Evolutionary conservation across 2,888 invertebrate genomes (phyloP).

Genomic region (Dynastes tityus): DNA sequence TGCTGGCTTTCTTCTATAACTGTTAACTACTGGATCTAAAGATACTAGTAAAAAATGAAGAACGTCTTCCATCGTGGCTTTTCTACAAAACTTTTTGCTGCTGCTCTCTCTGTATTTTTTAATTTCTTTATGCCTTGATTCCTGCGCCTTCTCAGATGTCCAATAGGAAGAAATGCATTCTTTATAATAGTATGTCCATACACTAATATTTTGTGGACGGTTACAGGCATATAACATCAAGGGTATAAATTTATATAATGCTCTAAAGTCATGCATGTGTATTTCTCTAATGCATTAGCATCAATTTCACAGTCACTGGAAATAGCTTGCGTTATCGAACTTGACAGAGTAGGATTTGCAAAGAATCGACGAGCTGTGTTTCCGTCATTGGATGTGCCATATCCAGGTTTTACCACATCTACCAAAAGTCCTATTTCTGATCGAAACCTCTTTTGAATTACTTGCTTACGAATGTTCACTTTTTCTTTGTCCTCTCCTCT

Average conservation of each 20-base stretch:
- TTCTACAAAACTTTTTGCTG: too few relatives aligned
- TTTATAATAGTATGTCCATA: background rate
- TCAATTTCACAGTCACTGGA: background rate
- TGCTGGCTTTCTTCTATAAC: too few relatives aligned
- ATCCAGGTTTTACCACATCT: background rate
- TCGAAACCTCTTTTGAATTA: background rate
- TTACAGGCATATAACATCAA: too few relatives aligned
- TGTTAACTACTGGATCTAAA: too few relatives aligned
- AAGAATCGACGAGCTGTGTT: conserved; percentile 21
- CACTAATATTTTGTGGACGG: background rate
- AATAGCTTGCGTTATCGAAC: background rate
- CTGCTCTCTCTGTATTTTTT: too few relatives aligned
- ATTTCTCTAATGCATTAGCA: background rate
- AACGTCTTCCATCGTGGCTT: too few relatives aligned
- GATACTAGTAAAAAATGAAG: too few relatives aligned
- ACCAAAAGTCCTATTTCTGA: background rate
- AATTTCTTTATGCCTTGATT: too few relatives aligned
- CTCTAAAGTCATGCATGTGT: too few relatives aligned
- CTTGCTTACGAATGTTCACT: background rate
- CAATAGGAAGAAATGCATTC: background rate
- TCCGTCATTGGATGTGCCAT: conserved; percentile 1
- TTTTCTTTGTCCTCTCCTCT: background rate
- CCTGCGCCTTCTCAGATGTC: background rate
- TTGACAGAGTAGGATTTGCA: background rate
- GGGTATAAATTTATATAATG: too few relatives aligned